Base-by-base conservation (phyloP, 2,888 invertebrate species). In the Dicyrtoma fusca region DNA sequence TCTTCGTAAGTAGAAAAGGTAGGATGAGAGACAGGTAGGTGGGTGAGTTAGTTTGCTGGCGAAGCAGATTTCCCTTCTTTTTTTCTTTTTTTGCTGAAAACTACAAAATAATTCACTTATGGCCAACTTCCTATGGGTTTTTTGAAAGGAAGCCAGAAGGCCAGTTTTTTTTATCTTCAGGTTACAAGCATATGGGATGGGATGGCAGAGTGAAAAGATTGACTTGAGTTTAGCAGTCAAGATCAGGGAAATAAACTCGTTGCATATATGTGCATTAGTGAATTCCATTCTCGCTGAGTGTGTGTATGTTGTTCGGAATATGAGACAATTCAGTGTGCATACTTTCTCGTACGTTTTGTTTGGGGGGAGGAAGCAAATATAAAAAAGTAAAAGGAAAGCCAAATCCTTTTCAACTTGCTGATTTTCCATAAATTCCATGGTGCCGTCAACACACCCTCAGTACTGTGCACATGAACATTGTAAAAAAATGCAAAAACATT, bases 31-130 rank as follows among this genome's bases (percentile, higher is more conserved):
- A 49, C 49, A 49, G 3, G 49, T 49, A 49, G 49, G 19, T 49
- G 34, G 34, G 34, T 6, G 49, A 49, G 4, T 13, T 3, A 59
- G 59, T 59, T 59, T 59, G 59, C 59, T 59, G 23, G 59, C 59
- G 23, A 23, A 59, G 59, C 23, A 14, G 25, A 25, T 14, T 59
- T 59, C 17, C 53, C 17, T 8, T 53, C 53, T n/a, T n/a, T 8
- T n/a, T n/a, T 11, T n/a, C 17, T 19, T 55, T 59, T 59, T 59
- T 17, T 59, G 59, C 59, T 59, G 59, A 26, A 59, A 59, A 59
- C 59, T 25, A 26, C 59, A 59, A 23, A 59, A 59, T 59, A 59
- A 59, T 25, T 25, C 59, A 59, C 25, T 59, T 23, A 25, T 59
- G 14, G 34, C 34, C 34, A 34, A 34, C 34, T 59, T 25, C 34